Conservation (phyloP, 2,113 vertebrate species). For the Clarias batrachus region DNA sequence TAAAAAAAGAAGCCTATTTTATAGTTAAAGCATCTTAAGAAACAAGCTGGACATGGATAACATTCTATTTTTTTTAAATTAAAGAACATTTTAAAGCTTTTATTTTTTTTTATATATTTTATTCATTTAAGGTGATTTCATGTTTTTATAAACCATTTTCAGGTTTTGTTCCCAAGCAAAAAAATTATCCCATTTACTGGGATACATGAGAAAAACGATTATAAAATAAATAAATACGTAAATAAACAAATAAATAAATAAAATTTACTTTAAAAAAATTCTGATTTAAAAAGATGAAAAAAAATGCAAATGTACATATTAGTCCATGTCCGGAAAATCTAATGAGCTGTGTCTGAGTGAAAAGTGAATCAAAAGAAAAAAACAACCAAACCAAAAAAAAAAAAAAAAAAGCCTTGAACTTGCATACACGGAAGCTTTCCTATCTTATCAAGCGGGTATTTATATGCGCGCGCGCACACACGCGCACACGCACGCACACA, state of each 20-base stretch:
- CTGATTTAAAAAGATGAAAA: background rate
- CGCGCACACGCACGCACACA: constrained; percentile 22
- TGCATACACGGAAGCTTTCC: background rate
- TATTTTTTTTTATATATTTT: background rate
- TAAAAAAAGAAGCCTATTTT: background rate
- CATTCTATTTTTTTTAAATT: background rate
- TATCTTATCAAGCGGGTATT: background rate
- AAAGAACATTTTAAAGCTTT: background rate
- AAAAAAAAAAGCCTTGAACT: background rate
- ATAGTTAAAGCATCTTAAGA: background rate
- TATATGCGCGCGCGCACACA: constrained; percentile 22
- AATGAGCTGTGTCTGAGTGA: background rate
- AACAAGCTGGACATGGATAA: background rate
- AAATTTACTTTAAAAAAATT: background rate
- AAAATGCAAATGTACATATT: background rate
- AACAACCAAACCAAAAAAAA: too few relatives aligned
- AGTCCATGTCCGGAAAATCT: background rate
- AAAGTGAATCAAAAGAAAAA: background rate
- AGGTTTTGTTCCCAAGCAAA: too few relatives aligned
- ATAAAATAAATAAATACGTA: too few relatives aligned
- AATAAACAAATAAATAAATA: too few relatives aligned
- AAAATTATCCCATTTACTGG: too few relatives aligned
- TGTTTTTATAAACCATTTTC: too few relatives aligned
- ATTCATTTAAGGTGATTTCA: too few relatives aligned
- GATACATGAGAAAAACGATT: too few relatives aligned